These are phyloP conservation scores for Puffinus mauretanicus DNA, from an alignment of 2,113 vertebrate genomes.

Conservation along the genomic window DNA sequence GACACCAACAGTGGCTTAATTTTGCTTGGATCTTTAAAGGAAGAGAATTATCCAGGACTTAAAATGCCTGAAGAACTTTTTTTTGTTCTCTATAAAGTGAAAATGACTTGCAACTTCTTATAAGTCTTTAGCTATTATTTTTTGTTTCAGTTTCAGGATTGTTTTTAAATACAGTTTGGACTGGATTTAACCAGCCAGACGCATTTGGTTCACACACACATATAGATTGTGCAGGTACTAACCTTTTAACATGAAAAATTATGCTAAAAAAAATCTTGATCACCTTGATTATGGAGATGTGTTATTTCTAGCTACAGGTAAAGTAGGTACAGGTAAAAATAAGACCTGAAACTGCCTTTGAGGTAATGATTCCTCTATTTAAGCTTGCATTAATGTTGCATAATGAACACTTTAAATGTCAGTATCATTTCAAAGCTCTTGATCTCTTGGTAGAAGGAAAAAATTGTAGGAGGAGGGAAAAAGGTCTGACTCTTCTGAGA, in stretches of 20 bases:
- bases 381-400: background rate
- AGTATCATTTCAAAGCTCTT: background rate
- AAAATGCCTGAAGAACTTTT: background rate
- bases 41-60: background rate
- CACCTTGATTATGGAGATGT: background rate
- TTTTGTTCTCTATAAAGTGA: background rate
- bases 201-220: background rate
- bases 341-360: background rate
- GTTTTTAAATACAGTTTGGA: background rate
- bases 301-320: background rate
- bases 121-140: background rate
- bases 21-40: background rate
- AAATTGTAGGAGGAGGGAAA: background rate
- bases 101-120: background rate
- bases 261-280: background rate
- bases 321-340: background rate
- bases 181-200: background rate
- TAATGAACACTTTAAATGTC: background rate
- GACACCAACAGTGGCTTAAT: background rate
- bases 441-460: background rate
- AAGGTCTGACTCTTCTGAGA: background rate
- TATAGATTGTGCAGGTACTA: background rate
- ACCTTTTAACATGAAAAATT: background rate
- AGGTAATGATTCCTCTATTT: background rate
- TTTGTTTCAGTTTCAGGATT: background rate